A percentile compares a stretch with the other conserved stretches of the same genome.
These are phyloP conservation scores for Gavialis gangeticus DNA, from an alignment of 2,113 vertebrate genomes.

Conservation along the genomic window DNA sequence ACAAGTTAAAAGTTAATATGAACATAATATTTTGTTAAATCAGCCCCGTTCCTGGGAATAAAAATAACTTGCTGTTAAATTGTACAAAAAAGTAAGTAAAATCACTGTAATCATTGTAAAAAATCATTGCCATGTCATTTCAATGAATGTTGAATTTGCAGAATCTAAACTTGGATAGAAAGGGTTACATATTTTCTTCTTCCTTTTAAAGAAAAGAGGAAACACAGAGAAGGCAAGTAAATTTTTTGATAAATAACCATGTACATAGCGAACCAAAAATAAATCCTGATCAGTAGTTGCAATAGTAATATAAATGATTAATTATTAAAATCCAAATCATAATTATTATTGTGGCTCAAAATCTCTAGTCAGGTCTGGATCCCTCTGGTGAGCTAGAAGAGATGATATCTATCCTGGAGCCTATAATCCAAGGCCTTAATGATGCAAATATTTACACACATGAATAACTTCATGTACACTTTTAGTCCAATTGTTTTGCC, in stretches of 20 bases:
- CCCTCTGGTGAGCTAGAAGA: not conserved
- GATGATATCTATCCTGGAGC: constrained; percentile 64
- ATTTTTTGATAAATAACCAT: not conserved
- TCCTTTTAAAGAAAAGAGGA: not conserved
- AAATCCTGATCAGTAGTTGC: not conserved
- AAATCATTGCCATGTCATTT: too few species aligned
- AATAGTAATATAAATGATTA: not conserved
- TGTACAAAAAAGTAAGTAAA: too few species aligned
- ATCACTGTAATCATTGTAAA: too few species aligned
- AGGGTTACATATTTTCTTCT: too few species aligned
- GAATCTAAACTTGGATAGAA: constrained; percentile 28
- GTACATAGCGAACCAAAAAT: not conserved
- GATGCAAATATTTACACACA: constrained; percentile 73
- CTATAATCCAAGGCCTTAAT: constrained; percentile 71
- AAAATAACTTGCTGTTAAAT: too few species aligned
- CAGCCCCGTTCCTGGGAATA: constrained; percentile 37
- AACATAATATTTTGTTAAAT: constrained; percentile 69
- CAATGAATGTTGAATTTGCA: not conserved
- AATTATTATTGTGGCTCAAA: not conserved
- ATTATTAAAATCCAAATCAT: not conserved
- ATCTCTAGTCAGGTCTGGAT: not conserved
- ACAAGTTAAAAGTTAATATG: constrained; percentile 71
- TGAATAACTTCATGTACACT: constrained; percentile 75
- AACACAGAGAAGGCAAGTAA: not conserved
- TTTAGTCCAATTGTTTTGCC: constrained; percentile 75